A percentile compares a stretch with the other conserved stretches of the same genome.
These are phyloP conservation scores for Parauchenoglanis ngamensis DNA, from an alignment of 2,797 vertebrate species.

Conservation along the genomic window DNA sequence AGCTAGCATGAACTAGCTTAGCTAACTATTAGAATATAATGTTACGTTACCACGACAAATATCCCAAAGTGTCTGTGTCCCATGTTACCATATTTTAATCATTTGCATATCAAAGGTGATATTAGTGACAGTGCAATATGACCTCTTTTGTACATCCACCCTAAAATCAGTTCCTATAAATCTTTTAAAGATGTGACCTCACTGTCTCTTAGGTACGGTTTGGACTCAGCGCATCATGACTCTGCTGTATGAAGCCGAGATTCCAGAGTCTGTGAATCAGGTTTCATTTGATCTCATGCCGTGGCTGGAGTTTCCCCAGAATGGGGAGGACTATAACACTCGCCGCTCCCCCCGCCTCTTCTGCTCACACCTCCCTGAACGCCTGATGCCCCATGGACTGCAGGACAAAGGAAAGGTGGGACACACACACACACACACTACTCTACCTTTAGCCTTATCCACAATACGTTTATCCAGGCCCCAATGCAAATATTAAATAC, in stretches of 20 bases:
- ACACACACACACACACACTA: too few relatives aligned
- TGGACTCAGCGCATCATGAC: constrained; percentile 62
- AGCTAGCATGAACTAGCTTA: not conserved
- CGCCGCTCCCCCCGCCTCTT: constrained; percentile 60
- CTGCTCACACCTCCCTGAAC: constrained; percentile 56
- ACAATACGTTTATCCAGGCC: not conserved
- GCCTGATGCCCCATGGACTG: constrained; percentile 50
- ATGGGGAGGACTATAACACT: not conserved
- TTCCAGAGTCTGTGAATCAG: constrained; percentile 18
- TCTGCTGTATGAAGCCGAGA: constrained; percentile 54
- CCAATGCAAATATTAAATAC: not conserved
- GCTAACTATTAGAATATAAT: not conserved
- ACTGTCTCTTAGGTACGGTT: constrained; percentile 51
- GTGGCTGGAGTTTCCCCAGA: constrained; percentile 56
- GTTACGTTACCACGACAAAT: not conserved
- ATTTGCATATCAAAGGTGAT: not conserved
- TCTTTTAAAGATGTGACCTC: not conserved
- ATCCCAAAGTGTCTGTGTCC: not conserved
- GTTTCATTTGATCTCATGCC: constrained; percentile 45
- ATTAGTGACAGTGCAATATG: not conserved
- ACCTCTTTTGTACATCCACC: not conserved
- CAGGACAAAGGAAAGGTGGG: constrained; percentile 51
- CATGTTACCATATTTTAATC: not conserved
- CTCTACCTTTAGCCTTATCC: not conserved
- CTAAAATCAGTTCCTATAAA: too few relatives aligned